A percentile compares a stretch with the other conserved stretches of the same genome.
Conservation (phyloP, 2,113 vertebrate genomes). For the Himantopus leucocephalus region DNA sequence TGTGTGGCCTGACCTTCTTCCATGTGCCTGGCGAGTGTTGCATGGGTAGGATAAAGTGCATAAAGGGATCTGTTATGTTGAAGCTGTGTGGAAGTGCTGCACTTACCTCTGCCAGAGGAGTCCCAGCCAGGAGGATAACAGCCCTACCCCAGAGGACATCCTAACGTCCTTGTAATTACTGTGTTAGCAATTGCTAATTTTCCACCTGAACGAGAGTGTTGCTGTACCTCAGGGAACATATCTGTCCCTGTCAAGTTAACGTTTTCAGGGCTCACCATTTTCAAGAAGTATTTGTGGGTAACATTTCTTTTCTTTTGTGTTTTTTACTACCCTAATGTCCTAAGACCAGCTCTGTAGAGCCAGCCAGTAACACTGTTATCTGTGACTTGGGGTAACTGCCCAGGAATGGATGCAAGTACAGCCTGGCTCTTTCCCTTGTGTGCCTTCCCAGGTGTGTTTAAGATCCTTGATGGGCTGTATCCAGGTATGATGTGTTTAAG, state of each 20-base stretch:
- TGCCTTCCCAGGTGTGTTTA: background rate
- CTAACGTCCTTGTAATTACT: background rate
- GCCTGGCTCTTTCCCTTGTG: background rate
- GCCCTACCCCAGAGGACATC: background rate
- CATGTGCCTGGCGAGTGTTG: fast-evolving
- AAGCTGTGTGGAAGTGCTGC: background rate
- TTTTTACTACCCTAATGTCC: background rate
- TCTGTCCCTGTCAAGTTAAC: background rate
- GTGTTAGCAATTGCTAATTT: background rate
- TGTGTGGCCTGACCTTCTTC: background rate
- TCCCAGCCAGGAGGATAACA: background rate
- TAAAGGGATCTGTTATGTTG: background rate
- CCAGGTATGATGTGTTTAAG: background rate
- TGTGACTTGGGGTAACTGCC: background rate
- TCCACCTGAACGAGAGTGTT: background rate
- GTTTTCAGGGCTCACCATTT: background rate
- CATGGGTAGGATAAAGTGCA: background rate
- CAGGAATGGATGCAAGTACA: background rate
- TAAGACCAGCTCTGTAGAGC: background rate
- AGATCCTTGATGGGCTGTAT: background rate
- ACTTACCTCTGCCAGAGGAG: background rate
- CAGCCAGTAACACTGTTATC: background rate
- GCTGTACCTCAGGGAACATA: background rate
- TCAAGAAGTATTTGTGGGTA: background rate
- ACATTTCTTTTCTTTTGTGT: background rate